Percentiles rank a stretch among this genome's conserved stretches.
These are phyloP conservation scores for Mylabris sibirica DNA, from an alignment of 2,888 invertebrate genomes.

Conservation along the genomic window DNA sequence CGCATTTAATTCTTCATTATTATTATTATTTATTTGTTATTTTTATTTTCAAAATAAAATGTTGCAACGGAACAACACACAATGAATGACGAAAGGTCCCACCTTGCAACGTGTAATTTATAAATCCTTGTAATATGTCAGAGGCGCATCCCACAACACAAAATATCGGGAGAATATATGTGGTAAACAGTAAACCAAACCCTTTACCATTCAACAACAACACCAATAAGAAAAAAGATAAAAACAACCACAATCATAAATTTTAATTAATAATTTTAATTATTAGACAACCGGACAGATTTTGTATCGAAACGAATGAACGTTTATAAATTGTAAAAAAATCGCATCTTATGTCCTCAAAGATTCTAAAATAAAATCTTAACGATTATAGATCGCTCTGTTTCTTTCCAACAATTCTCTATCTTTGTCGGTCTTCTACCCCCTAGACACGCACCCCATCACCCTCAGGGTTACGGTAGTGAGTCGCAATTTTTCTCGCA, in stretches of 20 bases:
- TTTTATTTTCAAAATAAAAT: slow-evolving; percentile 15
- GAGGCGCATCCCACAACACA: slow-evolving; percentile 41
- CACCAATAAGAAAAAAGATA: too few relatives aligned
- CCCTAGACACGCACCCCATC: slow-evolving; percentile 38
- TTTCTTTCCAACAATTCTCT: neutral
- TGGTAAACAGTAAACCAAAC: neutral
- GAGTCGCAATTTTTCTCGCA: slow-evolving; percentile 63
- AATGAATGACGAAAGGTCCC: slow-evolving; percentile 45
- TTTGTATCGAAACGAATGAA: neutral
- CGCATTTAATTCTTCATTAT: slow-evolving; percentile 37
- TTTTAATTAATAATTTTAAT: slow-evolving; percentile 14
- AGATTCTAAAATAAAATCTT: slow-evolving; percentile 48
- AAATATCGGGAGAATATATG: neutral
- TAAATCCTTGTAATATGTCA: slow-evolving; percentile 46
- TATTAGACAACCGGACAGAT: neutral
- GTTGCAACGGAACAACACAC: slow-evolving; percentile 36
- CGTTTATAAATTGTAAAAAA: neutral
- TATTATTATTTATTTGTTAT: slow-evolving; percentile 1
- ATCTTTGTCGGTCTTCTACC: slow-evolving; percentile 18
- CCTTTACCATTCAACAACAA: neutral
- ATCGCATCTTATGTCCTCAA: neutral
- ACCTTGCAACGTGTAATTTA: slow-evolving; percentile 42
- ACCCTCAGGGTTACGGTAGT: slow-evolving; percentile 56
- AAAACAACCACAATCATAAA: neutral
- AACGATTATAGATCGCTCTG: slow-evolving; percentile 18